Base-by-base conservation (phyloP, 2,113 vertebrate genomes). In the Chaetura pelagica region DNA sequence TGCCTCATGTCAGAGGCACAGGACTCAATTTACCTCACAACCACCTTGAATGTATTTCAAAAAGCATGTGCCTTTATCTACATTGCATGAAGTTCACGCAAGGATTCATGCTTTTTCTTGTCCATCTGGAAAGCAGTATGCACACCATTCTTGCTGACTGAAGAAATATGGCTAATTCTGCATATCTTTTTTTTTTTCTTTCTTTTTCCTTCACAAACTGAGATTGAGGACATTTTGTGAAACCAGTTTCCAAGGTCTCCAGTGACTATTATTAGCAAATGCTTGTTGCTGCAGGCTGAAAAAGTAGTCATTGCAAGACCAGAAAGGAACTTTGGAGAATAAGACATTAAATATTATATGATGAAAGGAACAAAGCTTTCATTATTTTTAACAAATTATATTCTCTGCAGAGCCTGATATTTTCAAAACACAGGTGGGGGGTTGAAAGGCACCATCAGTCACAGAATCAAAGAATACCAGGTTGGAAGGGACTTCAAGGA, bases 231-330 rank as follows among this genome's bases (percentile, higher is more conserved):
- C 26, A 24, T 83, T 82, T 84, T 92, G 44, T 86, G 57, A 64
- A 90, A 88, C 7, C 71, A 58, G 15, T 84, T 91, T 86, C 68
- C 57, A 72, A 51, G 49, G 22, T 40, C 16, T 84, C 66, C 42
- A n/a, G 21, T 82, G 35, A 84, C 83, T 95, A 76, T 87, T 82
- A 79, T 51, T 94, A 93, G 72, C 15, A 64, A 94, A 84, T 51
- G 35, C 35, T 82, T 88, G 58, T 58, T 82, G 26, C 27, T 67
- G 67, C 27, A 92, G 89, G 44, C 35, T 87, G 80, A 68, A 89
- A 63, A 96, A 81, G 57, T 57, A 68, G 18, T 69, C 89, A 66
- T 57, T 52, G 6, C 6, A 40, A 68, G 73, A 63, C 32, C 35
- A 91, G 62, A 85, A 75, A 73, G 30, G 24, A 84, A 26, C 34